phyloP scores from a whole-genome alignment of 2,113 vertebrate genomes.

The Megalops atlanticus region DNA sequence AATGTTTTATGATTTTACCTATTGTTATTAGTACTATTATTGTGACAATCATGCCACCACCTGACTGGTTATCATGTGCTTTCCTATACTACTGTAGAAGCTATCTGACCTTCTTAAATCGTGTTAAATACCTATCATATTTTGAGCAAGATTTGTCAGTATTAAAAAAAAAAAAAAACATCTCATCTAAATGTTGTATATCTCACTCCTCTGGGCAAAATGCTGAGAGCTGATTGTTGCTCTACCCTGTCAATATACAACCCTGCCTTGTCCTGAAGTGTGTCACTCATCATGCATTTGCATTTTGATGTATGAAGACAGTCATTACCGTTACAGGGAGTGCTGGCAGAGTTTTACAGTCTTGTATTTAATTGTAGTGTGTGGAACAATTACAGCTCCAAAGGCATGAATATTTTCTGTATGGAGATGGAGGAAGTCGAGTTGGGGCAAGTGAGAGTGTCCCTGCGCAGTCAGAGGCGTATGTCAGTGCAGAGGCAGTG shows the following conservation, averaged over 20 bases:
- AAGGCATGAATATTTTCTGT: not conserved
- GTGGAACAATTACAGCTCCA: conserved; percentile 43
- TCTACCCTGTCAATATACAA: not conserved
- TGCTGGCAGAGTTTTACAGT: not conserved
- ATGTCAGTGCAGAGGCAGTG: not conserved
- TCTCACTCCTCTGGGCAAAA: not conserved
- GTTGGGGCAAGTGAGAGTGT: conserved; percentile 9
- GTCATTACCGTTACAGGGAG: not conserved
- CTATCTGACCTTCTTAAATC: not conserved
- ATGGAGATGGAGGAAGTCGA: conserved; percentile 6
- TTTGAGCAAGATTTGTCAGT: not conserved
- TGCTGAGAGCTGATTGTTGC: not conserved
- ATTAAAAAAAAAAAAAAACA: not conserved
- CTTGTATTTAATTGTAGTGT: not conserved
- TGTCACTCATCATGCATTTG: not conserved
- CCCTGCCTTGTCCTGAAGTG: not conserved
- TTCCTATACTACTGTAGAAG: not conserved
- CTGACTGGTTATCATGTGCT: conserved; percentile 2
- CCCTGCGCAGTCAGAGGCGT: conserved; percentile 19
- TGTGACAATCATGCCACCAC: not conserved
- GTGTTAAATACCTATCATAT: not conserved
- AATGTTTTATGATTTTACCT: not conserved
- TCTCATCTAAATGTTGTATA: not conserved
- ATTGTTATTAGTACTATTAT: conserved; percentile 28
- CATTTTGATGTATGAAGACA: conserved; percentile 9